phyloP scores from a whole-genome alignment of 2,113 vertebrate genomes.

The Protomyctophum bolini region DNA sequence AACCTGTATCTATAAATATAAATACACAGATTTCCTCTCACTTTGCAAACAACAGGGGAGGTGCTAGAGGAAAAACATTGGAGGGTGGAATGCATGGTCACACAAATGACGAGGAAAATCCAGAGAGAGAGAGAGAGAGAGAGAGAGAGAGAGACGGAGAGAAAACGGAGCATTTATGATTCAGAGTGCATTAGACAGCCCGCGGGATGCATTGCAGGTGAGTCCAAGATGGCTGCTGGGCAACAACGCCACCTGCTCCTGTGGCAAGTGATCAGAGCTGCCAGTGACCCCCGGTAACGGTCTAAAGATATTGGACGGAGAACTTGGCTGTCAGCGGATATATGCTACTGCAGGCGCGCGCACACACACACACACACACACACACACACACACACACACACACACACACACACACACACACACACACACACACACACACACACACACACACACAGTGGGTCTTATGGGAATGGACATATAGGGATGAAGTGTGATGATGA shows the following conservation, averaged over 20 bases:
- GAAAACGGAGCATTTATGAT: neutral
- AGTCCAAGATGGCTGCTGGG: conserved; percentile 3
- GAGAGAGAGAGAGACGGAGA: neutral
- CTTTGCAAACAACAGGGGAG: no score
- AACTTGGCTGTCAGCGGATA: conserved; percentile 19
- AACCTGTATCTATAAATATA: no score
- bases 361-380: no score
- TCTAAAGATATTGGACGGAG: no score
- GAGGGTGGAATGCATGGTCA: no score
- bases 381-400: no score
- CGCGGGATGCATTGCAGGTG: neutral
- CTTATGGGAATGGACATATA: conserved; percentile 26
- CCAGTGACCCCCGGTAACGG: no score
- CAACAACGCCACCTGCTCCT: conserved; percentile 12
- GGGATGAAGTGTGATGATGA: conserved; percentile 39
- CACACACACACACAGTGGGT: neutral
- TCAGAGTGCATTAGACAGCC: neutral
- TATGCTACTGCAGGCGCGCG: neutral
- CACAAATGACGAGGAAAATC: conserved; percentile 35
- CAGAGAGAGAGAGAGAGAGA: conserved; percentile 7
- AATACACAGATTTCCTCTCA: no score
- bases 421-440: no score
- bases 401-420: no score
- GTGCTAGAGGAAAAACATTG: no score
- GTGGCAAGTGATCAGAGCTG: neutral